Evolutionary conservation across 2,888 invertebrate genomes (phyloP).

Genomic region (Dasysyrphus albostriatus): DNA sequence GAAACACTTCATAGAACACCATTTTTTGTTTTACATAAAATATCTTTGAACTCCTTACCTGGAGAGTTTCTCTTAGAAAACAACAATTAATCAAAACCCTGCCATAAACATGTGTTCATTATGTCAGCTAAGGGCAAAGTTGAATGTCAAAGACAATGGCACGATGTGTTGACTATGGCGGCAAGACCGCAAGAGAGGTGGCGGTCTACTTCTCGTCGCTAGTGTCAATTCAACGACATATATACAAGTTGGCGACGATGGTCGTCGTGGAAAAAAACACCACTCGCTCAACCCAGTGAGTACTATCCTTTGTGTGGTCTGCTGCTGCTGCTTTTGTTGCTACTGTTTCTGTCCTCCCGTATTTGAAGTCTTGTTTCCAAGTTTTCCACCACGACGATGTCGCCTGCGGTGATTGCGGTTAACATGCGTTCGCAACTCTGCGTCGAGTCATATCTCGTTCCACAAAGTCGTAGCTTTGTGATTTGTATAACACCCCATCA

Average conservation of each 20-base stretch:
- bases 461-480: conserved; percentile 37
- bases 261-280: conserved; percentile 22
- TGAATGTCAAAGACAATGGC: conserved; percentile 50
- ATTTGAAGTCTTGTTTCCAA: conserved; percentile 60
- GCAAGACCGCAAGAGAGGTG: too few relatives aligned
- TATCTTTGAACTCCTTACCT: background rate
- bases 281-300: conserved; percentile 5
- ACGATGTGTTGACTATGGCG: background rate
- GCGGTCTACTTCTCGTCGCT: background rate
- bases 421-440: conserved; percentile 67
- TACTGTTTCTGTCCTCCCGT: background rate
- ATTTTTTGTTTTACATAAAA: background rate
- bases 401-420: conserved; percentile 64
- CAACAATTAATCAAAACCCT: conserved; percentile 25
- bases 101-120: conserved; percentile 1
- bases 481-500: conserved; percentile 20
- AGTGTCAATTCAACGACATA: conserved; percentile 37
- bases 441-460: conserved; percentile 1
- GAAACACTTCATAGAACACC: background rate
- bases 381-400: conserved; percentile 60
- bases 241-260: conserved; percentile 17
- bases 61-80: background rate
- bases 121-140: conserved; percentile 50
- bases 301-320: conserved; percentile 1
- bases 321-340: background rate